These are phyloP conservation scores for Guaruba guarouba DNA, from an alignment of 2,113 vertebrate genomes.

Conservation along the genomic window DNA sequence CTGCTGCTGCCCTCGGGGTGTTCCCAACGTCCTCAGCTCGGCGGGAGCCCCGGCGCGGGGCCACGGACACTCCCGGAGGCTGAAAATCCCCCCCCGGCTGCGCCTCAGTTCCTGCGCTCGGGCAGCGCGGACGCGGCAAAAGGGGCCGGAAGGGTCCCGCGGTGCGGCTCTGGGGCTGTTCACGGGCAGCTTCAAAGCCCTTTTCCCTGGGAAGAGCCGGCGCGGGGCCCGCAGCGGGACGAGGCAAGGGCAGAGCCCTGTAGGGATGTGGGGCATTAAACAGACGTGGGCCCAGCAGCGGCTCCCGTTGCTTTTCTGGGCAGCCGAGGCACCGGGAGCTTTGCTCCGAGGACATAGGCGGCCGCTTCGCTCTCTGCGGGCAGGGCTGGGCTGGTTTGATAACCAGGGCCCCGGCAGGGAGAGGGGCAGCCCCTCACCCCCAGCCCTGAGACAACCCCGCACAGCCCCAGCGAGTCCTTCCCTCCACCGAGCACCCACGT, in stretches of 20 bases:
- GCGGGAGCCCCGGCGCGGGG: rapidly evolving
- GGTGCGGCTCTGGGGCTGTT: rapidly evolving
- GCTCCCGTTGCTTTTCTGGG: background rate
- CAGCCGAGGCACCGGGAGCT: rapidly evolving
- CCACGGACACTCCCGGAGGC: rapidly evolving
- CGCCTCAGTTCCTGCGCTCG: rapidly evolving
- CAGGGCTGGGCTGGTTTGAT: rapidly evolving
- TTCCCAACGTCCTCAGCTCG: background rate
- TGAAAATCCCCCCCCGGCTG: rapidly evolving
- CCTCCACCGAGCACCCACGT: no score
- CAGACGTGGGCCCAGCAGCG: rapidly evolving
- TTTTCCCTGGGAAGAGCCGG: background rate
- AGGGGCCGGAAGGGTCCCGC: background rate
- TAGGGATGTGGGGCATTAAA: background rate
- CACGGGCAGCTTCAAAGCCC: rapidly evolving
- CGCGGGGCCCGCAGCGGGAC: rapidly evolving
- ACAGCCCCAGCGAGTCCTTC: no score
- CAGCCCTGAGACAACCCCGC: no score
- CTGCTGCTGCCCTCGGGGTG: rapidly evolving
- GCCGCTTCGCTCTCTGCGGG: rapidly evolving
- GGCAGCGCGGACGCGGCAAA: rapidly evolving
- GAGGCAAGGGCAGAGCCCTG: background rate
- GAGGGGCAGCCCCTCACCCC: background rate
- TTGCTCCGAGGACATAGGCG: rapidly evolving
- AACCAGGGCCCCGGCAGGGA: rapidly evolving